Evolutionary conservation across 2,888 invertebrate genomes (phyloP), one percentile per base, ranked within the genome.

Genomic region (Aphidius colemani): DNA sequence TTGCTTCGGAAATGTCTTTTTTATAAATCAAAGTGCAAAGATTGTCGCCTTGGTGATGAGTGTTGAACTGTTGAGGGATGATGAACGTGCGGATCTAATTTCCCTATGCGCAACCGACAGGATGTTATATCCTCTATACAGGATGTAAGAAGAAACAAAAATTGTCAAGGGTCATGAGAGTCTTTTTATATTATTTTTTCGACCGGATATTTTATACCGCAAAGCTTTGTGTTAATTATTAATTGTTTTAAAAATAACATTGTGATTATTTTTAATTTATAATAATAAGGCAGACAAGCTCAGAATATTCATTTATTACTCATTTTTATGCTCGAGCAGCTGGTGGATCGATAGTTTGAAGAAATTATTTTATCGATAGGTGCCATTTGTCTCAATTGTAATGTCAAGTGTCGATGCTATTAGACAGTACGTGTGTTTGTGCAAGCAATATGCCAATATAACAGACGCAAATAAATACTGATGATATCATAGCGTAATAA

Each of bases 71-170:
- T 48, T 50, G 50, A 44, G 56, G n/a, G 45, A 53, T 58, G 49
- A 55, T 64, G 49, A 63, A 62, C 58, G 65, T 61, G 53, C 61
- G 56, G 60, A 59, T 58, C 53, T 48, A 60, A 61, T 45, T 50
- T 48, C 62, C 64, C 60, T 40, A 61, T 51, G 11, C 49, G 18
- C 53, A 50, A 30, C 46, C 57, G 66, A 67, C 69, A 70, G 70
- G 70, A 70, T 70, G 70, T 66, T 70, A 67, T 67, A 67, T 67
- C 65, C 67, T 69, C 59, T 49, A 67, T 63, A 70, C 69, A 69
- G 67, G 69, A 67, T 69, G 66, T 61, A 51, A 60, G 13, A 59
- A 18, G 56, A 13, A 30, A 30, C 3, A 13, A 48, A 61, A 59
- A 64, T 60, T 56, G 65, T 65, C 53, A 66, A 49, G 45, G 7